These are phyloP conservation scores for Cyanoramphus novaezelandiae DNA, from an alignment of 2,113 vertebrate genomes.

Conservation along the genomic window DNA sequence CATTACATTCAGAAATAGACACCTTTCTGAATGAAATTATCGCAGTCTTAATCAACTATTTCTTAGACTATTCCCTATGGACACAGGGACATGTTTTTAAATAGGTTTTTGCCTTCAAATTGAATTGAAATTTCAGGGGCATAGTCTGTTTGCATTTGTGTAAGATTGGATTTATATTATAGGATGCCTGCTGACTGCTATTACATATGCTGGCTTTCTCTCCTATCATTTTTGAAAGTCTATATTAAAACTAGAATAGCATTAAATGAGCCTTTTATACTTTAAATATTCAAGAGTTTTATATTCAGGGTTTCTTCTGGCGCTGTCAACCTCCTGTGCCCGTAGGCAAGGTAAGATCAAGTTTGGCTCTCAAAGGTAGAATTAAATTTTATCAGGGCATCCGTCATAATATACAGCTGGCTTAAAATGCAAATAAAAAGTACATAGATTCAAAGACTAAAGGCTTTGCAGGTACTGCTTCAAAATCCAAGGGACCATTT, in stretches of 20 bases:
- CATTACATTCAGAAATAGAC: background rate
- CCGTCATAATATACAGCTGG: conserved; percentile 76
- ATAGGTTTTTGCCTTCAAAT: conserved; percentile 17
- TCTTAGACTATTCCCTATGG: background rate
- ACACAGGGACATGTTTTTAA: background rate
- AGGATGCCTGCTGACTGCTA: conserved; percentile 49
- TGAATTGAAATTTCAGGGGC: conserved; percentile 50
- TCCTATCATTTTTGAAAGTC: conserved; percentile 53
- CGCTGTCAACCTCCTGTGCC: conserved; percentile 76
- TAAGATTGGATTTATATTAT: conserved; percentile 52
- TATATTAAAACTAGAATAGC: conserved; percentile 72
- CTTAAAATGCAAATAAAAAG: conserved; percentile 81
- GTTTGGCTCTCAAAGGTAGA: conserved; percentile 80
- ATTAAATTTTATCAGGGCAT: conserved; percentile 82
- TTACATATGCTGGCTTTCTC: conserved; percentile 43
- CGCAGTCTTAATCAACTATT: background rate
- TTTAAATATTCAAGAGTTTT: conserved; percentile 81
- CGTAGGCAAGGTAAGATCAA: conserved; percentile 81
- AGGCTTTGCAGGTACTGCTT: conserved; percentile 61
- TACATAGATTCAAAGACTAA: conserved; percentile 69
- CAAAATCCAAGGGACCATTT: conserved; percentile 71
- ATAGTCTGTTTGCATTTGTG: conserved; percentile 59
- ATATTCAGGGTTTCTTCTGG: conserved; percentile 79
- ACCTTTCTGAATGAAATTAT: background rate
- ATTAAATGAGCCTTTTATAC: conserved; percentile 76